Conservation (phyloP, 2,888 invertebrate genomes). For the Rugalucina vietnamica region DNA sequence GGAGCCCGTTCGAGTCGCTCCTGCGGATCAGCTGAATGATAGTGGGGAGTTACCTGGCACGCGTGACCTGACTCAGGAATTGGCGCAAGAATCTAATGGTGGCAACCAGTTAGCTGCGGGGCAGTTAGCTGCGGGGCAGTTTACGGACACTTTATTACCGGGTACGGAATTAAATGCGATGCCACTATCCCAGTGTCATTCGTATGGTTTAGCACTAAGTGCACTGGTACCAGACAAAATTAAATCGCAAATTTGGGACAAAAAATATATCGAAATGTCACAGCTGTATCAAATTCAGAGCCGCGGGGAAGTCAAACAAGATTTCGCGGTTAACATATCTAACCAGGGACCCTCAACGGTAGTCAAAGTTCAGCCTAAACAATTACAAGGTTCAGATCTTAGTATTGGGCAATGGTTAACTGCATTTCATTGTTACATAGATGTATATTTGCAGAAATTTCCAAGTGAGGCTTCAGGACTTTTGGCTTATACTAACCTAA, state of each 20-base stretch:
- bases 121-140: too few species aligned
- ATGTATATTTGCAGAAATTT: neutral
- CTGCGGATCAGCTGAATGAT: too few species aligned
- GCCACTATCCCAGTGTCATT: neutral
- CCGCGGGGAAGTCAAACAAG: neutral
- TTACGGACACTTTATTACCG: too few species aligned
- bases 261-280: neutral
- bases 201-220: neutral
- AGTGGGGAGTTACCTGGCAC: too few species aligned
- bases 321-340: neutral
- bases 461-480: neutral
- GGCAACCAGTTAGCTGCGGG: too few species aligned
- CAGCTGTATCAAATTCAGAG: neutral
- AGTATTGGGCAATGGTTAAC: neutral
- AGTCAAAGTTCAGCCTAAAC: neutral
- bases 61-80: too few species aligned
- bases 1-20: too few species aligned
- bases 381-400: neutral
- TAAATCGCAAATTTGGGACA: neutral
- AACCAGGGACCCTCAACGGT: neutral
- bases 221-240: neutral
- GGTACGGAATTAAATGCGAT: too few species aligned
- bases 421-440: constrained; percentile 13
- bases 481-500: neutral
- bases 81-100: too few species aligned